Evolutionary conservation across 2,888 invertebrate genomes (phyloP).

Genomic region (Scaptomyza cyrtandrae): DNA sequence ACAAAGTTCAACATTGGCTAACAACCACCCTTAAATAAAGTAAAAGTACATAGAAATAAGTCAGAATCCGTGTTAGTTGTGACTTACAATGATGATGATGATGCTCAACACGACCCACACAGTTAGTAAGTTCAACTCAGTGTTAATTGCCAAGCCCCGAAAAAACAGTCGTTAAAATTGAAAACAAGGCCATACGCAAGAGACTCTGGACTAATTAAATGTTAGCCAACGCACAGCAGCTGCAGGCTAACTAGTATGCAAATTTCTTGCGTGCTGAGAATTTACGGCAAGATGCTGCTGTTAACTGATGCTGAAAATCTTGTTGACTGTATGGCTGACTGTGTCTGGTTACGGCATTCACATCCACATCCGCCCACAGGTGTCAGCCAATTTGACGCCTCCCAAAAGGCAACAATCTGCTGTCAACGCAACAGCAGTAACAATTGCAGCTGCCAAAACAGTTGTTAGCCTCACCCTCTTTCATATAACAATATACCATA

Average conservation of each 20-base stretch:
- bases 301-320: too few relatives aligned
- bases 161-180: constrained; percentile 40
- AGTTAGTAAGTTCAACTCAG: constrained; percentile 66
- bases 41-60: constrained; percentile 11
- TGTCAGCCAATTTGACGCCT: constrained; percentile 63
- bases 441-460: constrained; percentile 53
- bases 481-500: constrained; percentile 6
- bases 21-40: constrained; percentile 2
- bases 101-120: constrained; percentile 63
- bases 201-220: constrained; percentile 67
- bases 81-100: background rate
- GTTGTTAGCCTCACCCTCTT: constrained; percentile 34
- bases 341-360: background rate
- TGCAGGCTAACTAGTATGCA: constrained; percentile 47
- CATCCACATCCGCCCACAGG: constrained; percentile 62
- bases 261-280: constrained; percentile 55
- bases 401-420: constrained; percentile 60
- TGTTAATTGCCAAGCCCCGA: constrained; percentile 75
- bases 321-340: too few relatives aligned
- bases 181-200: constrained; percentile 65
- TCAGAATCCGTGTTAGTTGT: background rate
- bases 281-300: constrained; percentile 44
- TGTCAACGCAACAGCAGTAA: constrained; percentile 63
- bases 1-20: constrained; percentile 49
- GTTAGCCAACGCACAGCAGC: constrained; percentile 66